phyloP scores from a whole-genome alignment of 2,888 invertebrate species.

The Phortica magna region DNA sequence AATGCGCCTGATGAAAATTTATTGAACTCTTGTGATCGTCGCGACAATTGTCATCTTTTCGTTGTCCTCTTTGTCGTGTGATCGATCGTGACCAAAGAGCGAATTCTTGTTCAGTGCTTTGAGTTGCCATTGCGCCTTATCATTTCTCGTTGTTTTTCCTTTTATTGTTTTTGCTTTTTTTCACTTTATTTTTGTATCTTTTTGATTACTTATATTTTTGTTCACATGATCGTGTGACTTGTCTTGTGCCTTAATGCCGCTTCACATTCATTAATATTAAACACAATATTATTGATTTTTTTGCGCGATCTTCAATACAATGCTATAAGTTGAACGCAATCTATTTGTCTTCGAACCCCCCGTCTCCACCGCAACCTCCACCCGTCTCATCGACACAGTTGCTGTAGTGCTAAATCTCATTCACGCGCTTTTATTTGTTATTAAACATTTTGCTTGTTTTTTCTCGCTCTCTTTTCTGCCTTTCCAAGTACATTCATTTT shows the following conservation, averaged over 20 bases:
- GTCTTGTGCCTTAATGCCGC: background rate
- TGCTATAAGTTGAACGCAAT: background rate
- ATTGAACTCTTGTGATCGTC: conserved; percentile 63
- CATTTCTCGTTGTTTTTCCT: background rate
- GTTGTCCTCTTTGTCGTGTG: conserved; percentile 43
- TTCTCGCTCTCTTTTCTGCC: conserved; percentile 33
- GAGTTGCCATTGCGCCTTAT: background rate
- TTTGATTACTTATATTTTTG: conserved; percentile 57
- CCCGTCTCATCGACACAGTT: background rate
- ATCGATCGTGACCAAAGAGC: conserved; percentile 31
- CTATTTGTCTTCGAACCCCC: background rate
- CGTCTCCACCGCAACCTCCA: background rate
- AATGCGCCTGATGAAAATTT: conserved; percentile 58
- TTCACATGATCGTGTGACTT: conserved; percentile 65
- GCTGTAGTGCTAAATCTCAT: background rate
- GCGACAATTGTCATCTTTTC: conserved; percentile 13
- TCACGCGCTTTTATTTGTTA: conserved; percentile 17
- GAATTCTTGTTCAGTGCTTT: background rate
- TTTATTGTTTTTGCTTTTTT: background rate
- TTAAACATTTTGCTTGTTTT: conserved; percentile 33
- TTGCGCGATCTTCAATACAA: background rate
- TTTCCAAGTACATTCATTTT: conserved; percentile 34
- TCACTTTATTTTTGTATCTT: background rate
- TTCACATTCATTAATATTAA: background rate
- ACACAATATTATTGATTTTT: background rate